Evolutionary conservation across 2,113 vertebrate genomes (phyloP).

Genomic region (Hemiscyllium ocellatum): DNA sequence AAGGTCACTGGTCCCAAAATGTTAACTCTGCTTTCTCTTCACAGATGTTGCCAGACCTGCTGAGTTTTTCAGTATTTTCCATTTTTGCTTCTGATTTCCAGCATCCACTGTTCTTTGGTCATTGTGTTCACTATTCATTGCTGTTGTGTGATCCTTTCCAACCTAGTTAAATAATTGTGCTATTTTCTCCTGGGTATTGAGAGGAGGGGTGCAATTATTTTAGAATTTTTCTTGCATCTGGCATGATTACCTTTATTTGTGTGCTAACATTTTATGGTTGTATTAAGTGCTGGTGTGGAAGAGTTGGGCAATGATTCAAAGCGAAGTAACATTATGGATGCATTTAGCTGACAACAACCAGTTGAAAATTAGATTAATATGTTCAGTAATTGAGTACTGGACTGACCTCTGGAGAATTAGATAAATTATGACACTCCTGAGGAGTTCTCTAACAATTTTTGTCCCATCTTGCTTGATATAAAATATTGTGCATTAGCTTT

Average conservation of each 20-base stretch:
- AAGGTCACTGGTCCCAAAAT: too few relatives aligned
- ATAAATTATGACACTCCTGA: neutral
- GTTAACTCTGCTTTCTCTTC: too few relatives aligned
- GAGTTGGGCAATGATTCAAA: neutral
- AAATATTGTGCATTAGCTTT: neutral
- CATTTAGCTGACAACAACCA: neutral
- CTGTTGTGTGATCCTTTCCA: neutral
- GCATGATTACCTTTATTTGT: neutral
- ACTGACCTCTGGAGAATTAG: neutral
- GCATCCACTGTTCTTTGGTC: too few relatives aligned
- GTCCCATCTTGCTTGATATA: neutral
- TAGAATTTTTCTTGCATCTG: neutral
- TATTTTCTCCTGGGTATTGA: neutral
- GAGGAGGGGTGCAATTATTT: neutral
- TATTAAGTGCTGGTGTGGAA: neutral
- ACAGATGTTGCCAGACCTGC: too few relatives aligned
- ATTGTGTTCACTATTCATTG: neutral
- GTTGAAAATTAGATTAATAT: slow-evolving; percentile 15
- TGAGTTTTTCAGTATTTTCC: too few relatives aligned
- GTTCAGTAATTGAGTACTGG: neutral
- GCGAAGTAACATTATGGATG: neutral
- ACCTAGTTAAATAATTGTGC: neutral
- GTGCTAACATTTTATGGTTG: neutral
- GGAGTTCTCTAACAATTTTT: neutral
- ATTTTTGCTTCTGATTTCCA: too few relatives aligned